Evolutionary conservation across 2,797 vertebrate genomes (phyloP).

Genomic region (Sebastes kiyomatsui): DNA sequence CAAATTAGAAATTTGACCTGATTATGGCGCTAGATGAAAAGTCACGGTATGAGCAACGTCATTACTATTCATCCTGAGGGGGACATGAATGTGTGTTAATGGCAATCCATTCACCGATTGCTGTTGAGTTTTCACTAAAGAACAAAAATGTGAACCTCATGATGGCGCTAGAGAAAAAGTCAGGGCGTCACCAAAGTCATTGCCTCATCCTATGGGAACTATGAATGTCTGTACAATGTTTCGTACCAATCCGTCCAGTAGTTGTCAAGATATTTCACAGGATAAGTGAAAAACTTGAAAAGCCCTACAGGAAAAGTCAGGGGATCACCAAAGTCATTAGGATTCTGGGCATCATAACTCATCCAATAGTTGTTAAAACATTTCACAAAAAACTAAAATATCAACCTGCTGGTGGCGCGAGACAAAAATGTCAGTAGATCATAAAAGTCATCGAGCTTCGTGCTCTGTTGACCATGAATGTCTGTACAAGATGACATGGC

Average conservation of each 20-base stretch:
- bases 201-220: not conserved
- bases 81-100: not conserved
- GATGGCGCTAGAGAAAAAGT: not conserved
- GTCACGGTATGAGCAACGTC: too few species aligned
- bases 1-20: too few species aligned
- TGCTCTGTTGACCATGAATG: not conserved
- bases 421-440: not conserved
- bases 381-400: not conserved
- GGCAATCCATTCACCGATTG: not conserved
- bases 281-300: not conserved
- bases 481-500: not conserved
- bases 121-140: not conserved
- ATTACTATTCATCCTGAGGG: rapidly evolving
- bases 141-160: not conserved
- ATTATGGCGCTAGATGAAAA: not conserved
- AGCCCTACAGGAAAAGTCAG: not conserved
- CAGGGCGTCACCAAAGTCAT: not conserved
- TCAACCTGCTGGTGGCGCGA: too few species aligned
- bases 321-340: not conserved
- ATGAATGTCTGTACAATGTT: not conserved
- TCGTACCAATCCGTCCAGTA: not conserved
- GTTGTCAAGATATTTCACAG: not conserved
- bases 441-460: not conserved
- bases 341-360: not conserved
- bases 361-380: not conserved